Evolutionary conservation across 2,797 vertebrate genomes (phyloP), one percentile per base, ranked within the genome.

Genomic region (Rhyacichthys aspro): DNA sequence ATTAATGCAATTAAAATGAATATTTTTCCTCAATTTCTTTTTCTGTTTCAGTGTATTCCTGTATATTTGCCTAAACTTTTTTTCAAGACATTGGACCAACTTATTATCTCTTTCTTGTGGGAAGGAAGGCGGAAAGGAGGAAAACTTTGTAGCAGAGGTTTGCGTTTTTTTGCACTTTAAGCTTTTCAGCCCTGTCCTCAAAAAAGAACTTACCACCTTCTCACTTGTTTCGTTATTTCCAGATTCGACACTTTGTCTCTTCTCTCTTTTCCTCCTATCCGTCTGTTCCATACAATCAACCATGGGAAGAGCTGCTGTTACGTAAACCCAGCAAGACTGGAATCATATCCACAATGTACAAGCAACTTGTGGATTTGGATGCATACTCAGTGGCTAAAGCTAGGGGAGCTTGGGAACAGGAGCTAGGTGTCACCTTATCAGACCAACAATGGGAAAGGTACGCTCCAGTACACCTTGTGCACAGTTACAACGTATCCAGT

Each of bases 241-340:
- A 56, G 18, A 48, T 63, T 34, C 41, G 52, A 55, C 52, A 48
- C n/a, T 55, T n/a, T n/a, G n/a, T n/a, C n/a, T n/a, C n/a, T n/a
- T n/a, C n/a, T n/a, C n/a, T n/a, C n/a, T n/a, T n/a, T n/a, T n/a
- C n/a, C n/a, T n/a, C n/a, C n/a, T n/a, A n/a, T n/a, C n/a, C n/a
- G n/a, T n/a, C n/a, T n/a, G n/a, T n/a, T n/a, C n/a, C n/a, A n/a
- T n/a, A n/a, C n/a, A n/a, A n/a, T n/a, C n/a, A n/a, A n/a, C n/a
- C n/a, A n/a, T n/a, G n/a, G n/a, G n/a, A n/a, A n/a, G n/a, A n/a
- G n/a, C n/a, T n/a, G n/a, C n/a, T n/a, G n/a, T n/a, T n/a, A n/a
- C n/a, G n/a, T n/a, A n/a, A n/a, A n/a, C n/a, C n/a, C n/a, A n/a
- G n/a, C n/a, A n/a, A n/a, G n/a, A n/a, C n/a, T n/a, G n/a, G n/a